Evolutionary conservation across 2,797 vertebrate genomes (phyloP), one percentile per base, ranked within the genome.

Genomic region (Neoniphon sammara): DNA sequence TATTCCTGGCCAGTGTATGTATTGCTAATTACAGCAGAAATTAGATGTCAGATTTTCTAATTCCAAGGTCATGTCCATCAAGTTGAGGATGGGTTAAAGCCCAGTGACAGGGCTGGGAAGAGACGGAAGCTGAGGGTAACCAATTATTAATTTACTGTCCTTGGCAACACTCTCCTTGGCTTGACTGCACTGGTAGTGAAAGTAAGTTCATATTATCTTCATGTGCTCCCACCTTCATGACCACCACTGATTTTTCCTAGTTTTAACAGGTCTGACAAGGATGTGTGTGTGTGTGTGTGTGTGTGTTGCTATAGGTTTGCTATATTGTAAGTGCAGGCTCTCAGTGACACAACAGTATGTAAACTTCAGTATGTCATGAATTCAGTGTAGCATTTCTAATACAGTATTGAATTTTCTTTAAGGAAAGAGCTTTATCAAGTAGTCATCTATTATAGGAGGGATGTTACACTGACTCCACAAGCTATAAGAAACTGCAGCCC

Each of bases 351-450:
- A 9, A 36, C 34, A 36, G 34, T 36, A 36, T 36, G 1, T 36
- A 5, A 36, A 36, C 1, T 12, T 42, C 39, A 42, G 39, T 42
- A 42, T 42, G 34, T 36, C 34, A 42, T 42, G 11, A 42, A 44
- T 15, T 70, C 54, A 65, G 0, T 59, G 0, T 23, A 56, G 50
- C 25, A 14, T 66, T 61, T 62, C 46, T 12, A 53, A 56, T 70
- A 31, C 47, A 49, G 36, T 42, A 15, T 14, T 46, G 4, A 47
- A 11, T 42, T 30, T 5, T 61, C 27, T 39, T 36, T 47, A 21
- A 20, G 15, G 25, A 74, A 10, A 18, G 23, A 36, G 57, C 17
- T 31, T 49, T 18, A 49, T 18, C 4, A 3, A 49, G 5, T 49
- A 52, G 46, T n/a, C 2, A 12, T 49, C 0, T 61, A 54, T 73